These are phyloP conservation scores for Ephialtes manifestator DNA, from an alignment of 2,888 invertebrate species.

Conservation along the genomic window DNA sequence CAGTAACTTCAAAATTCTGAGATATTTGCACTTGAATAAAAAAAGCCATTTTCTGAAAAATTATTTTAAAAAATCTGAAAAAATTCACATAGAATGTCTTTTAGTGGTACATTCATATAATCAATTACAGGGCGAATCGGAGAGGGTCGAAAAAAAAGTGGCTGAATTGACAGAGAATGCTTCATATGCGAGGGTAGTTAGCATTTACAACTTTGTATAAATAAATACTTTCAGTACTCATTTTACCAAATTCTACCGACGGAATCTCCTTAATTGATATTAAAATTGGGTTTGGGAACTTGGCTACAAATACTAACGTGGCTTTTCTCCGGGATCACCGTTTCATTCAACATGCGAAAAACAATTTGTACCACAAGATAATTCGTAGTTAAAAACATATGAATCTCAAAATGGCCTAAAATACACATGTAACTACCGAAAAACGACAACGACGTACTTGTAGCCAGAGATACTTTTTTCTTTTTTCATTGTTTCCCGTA, in stretches of 20 bases:
- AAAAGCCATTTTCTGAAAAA: too few relatives aligned
- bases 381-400: slow-evolving; percentile 16
- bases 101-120: too few relatives aligned
- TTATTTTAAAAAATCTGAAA: too few relatives aligned
- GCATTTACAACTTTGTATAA: not conserved
- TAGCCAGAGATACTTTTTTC: slow-evolving; percentile 41
- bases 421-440: slow-evolving; percentile 27
- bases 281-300: slow-evolving; percentile 17
- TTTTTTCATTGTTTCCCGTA: not conserved
- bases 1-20: too few relatives aligned
- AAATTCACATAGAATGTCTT: too few relatives aligned
- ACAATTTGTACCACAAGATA: slow-evolving; percentile 9
- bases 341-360: slow-evolving; percentile 48
- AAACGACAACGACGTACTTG: slow-evolving; percentile 35
- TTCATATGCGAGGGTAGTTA: not conserved
- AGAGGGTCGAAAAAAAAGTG: too few relatives aligned
- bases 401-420: slow-evolving; percentile 11
- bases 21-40: too few relatives aligned
- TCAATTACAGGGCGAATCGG: too few relatives aligned
- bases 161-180: too few relatives aligned
- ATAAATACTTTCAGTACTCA: not conserved
- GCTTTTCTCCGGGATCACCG: slow-evolving; percentile 1
- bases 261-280: slow-evolving; percentile 10
- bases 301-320: slow-evolving; percentile 35
- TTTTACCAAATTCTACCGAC: slow-evolving; percentile 3